Percentiles rank a stretch among this genome's conserved stretches.
phyloP scores from a whole-genome alignment of 2,113 vertebrate species.

The Sorex fumeus region DNA sequence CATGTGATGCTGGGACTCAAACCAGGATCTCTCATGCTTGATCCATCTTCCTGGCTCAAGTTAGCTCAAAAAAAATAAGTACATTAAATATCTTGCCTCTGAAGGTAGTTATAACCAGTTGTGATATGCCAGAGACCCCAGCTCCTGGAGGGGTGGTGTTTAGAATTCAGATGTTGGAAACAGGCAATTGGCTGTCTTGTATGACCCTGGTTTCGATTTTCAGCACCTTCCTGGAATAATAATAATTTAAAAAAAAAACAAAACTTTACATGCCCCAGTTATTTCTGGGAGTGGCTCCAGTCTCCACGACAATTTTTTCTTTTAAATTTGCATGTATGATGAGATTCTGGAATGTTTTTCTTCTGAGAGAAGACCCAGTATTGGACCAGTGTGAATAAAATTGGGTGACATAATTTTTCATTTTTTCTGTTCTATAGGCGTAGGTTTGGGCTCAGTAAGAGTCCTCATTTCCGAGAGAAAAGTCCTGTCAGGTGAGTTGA shows the following conservation, averaged over 20 bases:
- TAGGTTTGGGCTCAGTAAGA: slow-evolving; percentile 81
- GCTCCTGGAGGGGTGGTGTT: neutral
- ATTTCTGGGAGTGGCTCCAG: neutral
- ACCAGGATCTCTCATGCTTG: too few species aligned
- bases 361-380: neutral
- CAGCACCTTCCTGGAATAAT: neutral
- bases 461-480: slow-evolving; percentile 84
- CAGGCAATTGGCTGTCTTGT: neutral
- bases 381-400: neutral
- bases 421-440: slow-evolving; percentile 63
- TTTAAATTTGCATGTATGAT: neutral
- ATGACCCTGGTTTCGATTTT: neutral
- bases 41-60: too few species aligned
- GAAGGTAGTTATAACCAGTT: neutral
- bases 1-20: too few species aligned
- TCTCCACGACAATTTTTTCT: neutral
- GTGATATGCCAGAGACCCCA: neutral
- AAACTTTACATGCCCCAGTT: neutral
- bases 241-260: too few species aligned
- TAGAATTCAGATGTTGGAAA: neutral
- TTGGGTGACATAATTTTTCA: neutral
- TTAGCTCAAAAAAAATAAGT: neutral
- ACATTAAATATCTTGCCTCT: neutral
- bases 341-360: slow-evolving; percentile 3
- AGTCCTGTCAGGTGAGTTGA: slow-evolving; percentile 82